A percentile compares a stretch with the other conserved stretches of the same genome.
These are phyloP conservation scores for Plusia festucae DNA, from an alignment of 2,888 invertebrate genomes.

Conservation along the genomic window DNA sequence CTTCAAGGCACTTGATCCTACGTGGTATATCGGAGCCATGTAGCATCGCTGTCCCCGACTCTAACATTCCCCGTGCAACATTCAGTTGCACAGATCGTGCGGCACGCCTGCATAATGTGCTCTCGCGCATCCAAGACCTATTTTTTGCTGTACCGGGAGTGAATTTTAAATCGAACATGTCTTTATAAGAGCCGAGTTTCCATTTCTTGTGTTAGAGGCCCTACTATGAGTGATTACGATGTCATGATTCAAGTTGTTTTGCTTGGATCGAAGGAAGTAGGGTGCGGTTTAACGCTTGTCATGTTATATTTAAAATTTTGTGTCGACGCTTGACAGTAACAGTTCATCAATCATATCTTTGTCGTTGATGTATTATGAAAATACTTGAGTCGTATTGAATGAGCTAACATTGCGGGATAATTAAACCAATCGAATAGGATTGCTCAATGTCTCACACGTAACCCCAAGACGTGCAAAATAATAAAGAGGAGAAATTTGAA, in stretches of 20 bases:
- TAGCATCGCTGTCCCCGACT: conserved; percentile 53
- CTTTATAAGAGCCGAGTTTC: conserved; percentile 76
- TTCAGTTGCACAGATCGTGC: conserved; percentile 77
- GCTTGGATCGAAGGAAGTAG: conserved; percentile 28
- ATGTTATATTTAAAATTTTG: conserved; percentile 17
- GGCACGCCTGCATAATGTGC: conserved; percentile 87
- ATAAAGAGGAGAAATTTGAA: no score
- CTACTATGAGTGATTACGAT: conserved; percentile 61
- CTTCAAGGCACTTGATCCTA: conserved; percentile 25
- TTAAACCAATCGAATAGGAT: no score
- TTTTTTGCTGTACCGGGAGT: conserved; percentile 84
- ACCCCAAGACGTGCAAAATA: no score
- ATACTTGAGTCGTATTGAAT: conserved; percentile 17
- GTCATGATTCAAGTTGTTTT: conserved; percentile 40
- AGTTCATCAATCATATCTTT: conserved; percentile 50
- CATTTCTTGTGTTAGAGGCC: conserved; percentile 69
- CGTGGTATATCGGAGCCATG: conserved; percentile 45
- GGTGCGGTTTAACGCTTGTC: conserved; percentile 45
- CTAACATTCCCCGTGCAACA: conserved; percentile 61
- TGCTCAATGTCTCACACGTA: no score
- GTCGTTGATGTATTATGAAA: conserved; percentile 33
- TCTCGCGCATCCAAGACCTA: conserved; percentile 78
- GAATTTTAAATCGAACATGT: conserved; percentile 87
- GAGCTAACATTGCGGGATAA: background rate
- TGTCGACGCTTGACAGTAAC: conserved; percentile 15